Evolutionary conservation across 92 coral and sea anemone genomes (phyloP), one percentile per base, ranked within the genome.

Genomic region (Porites evermanni): DNA sequence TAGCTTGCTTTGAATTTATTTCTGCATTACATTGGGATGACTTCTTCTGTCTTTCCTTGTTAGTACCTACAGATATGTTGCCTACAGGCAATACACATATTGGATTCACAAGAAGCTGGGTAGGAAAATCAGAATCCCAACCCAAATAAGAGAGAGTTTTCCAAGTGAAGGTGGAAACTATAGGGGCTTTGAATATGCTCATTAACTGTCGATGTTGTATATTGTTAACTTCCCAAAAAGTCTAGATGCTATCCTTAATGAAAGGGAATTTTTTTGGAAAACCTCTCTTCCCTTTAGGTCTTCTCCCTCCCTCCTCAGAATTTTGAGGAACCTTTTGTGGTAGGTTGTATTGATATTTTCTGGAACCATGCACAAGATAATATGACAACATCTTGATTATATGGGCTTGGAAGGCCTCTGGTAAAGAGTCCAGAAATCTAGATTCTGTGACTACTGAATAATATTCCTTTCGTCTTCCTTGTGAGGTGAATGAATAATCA

Each of bases 81-180:
- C 88, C 19, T 84, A 88, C 65, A 60, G 83, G 63, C 88, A 88
- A 58, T 88, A 54, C 52, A 83, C 88, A 0, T 88, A 74, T 24
- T 83, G 88, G 91, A 77, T 76, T 6, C 84, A 88, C 68, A 79
- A 79, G 72, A 75, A 73, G 68, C 82, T 88, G 6, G 91, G 87
- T 1, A 19, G 83, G 66, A 75, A 73, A 75, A 88, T 81, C 4
- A 26, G 87, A 81, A 74, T 72, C 14, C 67, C 77, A 4, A 74
- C 75, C 53, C 91, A 83, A 58, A 82, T 83, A 26, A 69, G 84
- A 17, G 82, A 26, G 17, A 77, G 88, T 52, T 88, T 88, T 24
- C 91, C 91, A 64, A 79, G 79, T 69, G 88, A 82, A 74, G 60
- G 83, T 77, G 79, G 79, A 54, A 65, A 24, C 11, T 88, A 88